These are phyloP conservation scores for Paelopatides confundens DNA, from an alignment of 53 echinoderm and acorn worm species.

Conservation along the genomic window DNA sequence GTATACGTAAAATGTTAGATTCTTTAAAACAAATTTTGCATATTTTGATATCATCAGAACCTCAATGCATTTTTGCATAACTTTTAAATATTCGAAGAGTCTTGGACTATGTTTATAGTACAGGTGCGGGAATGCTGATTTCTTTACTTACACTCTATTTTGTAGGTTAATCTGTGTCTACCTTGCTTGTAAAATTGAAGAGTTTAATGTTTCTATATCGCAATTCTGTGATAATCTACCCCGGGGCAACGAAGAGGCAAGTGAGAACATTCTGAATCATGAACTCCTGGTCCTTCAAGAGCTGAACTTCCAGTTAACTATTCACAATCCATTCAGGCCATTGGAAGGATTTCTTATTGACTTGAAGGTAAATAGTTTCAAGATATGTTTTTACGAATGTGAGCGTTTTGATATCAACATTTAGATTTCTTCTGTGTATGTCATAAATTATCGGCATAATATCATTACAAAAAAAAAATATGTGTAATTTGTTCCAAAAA, in stretches of 20 bases:
- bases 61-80: background rate
- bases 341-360: constrained; percentile 96
- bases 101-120: background rate
- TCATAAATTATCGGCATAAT: too few relatives aligned
- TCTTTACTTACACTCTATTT: background rate
- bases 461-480: too few relatives aligned
- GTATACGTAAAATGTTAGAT: too few relatives aligned
- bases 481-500: too few relatives aligned
- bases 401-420: too few relatives aligned
- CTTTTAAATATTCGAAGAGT: too few relatives aligned
- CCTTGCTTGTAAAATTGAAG: constrained; percentile 96
- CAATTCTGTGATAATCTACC: constrained; percentile 92
- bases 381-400: too few relatives aligned
- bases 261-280: constrained; percentile 79
- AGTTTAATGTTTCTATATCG: constrained; percentile 97
- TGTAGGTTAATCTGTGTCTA: constrained; percentile 95
- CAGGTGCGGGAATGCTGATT: too few relatives aligned
- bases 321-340: constrained; percentile 97
- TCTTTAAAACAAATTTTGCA: too few relatives aligned
- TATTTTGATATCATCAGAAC: background rate
- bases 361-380: constrained; percentile 74
- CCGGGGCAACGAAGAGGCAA: constrained; percentile 72
- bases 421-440: too few relatives aligned
- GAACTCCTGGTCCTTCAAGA: constrained; percentile 94
- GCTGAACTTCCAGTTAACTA: constrained; percentile 90